Evolutionary conservation across 2,888 invertebrate species (phyloP).

Genomic region (Erebia palarica): DNA sequence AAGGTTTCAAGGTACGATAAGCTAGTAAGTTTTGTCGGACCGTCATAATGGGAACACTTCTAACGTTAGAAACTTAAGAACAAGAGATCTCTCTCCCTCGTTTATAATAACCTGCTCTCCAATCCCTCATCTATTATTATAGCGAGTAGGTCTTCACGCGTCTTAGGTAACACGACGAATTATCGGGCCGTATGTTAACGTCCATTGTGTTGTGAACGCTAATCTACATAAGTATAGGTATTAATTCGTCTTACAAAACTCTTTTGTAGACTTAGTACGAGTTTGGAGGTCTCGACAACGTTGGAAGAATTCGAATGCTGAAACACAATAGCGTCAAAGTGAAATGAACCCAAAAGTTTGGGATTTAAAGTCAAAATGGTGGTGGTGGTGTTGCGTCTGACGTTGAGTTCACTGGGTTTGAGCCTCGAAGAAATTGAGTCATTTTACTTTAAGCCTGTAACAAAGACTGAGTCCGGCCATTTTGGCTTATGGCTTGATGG

Average conservation of each 20-base stretch:
- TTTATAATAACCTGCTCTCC: conserved; percentile 72
- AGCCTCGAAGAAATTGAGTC: no score
- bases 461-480: no score
- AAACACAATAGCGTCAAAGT: no score
- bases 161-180: conserved; percentile 74
- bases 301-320: no score
- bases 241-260: conserved; percentile 79
- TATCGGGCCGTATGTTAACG: conserved; percentile 72
- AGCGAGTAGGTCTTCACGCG: conserved; percentile 68
- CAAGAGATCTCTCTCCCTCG: conserved; percentile 70
- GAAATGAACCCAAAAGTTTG: no score
- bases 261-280: conserved; percentile 46
- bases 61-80: conserved; percentile 42
- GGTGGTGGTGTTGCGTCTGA: no score
- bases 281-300: no score
- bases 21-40: background rate
- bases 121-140: conserved; percentile 65
- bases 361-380: no score
- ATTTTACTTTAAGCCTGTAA: no score
- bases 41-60: background rate
- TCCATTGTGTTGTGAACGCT: conserved; percentile 73
- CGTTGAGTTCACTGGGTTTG: no score
- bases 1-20: background rate
- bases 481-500: no score
- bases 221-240: conserved; percentile 82